Conservation (phyloP, 1,140 invertebrate species). For the Melipona quadrifasciata region DNA sequence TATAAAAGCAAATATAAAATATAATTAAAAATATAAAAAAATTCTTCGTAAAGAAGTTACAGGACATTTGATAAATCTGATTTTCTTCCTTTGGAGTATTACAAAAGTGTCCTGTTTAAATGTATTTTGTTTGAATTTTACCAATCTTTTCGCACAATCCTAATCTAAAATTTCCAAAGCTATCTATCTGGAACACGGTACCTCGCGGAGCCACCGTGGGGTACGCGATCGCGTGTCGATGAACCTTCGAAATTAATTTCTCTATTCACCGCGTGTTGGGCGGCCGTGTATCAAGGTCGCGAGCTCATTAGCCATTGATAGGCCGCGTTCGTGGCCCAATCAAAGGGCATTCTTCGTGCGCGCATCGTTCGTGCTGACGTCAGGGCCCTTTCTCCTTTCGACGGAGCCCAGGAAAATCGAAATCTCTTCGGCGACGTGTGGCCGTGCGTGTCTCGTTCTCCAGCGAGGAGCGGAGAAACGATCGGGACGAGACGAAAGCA, state of each 20-base stretch:
- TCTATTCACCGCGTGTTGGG: conserved; percentile 57
- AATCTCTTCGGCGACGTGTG: conserved; percentile 57
- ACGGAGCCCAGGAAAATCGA: conserved; percentile 60
- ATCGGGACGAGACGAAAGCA: conserved; percentile 23
- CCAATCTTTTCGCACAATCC: too few species aligned
- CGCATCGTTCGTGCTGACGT: conserved; percentile 60
- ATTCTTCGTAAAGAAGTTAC: too few species aligned
- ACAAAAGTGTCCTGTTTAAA: too few species aligned
- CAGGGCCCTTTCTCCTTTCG: conserved; percentile 11
- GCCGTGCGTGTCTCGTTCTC: conserved; percentile 8
- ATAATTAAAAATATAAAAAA: too few species aligned
- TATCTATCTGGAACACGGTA: too few species aligned
- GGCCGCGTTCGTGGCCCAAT: conserved; percentile 67
- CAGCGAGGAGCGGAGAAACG: not conserved
- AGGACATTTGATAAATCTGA: too few species aligned
- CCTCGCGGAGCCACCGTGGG: too few species aligned
- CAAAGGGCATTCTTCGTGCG: conserved; percentile 75
- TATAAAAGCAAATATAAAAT: too few species aligned
- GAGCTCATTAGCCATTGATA: conserved; percentile 70
- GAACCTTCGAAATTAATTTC: conserved; percentile 50
- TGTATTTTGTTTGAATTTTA: too few species aligned
- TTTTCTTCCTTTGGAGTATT: too few species aligned
- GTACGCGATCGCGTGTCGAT: conserved; percentile 7
- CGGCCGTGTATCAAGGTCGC: conserved; percentile 61
- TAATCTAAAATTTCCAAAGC: too few species aligned